phyloP scores from a whole-genome alignment of 2,888 invertebrate genomes.

The Clunio marinus region DNA sequence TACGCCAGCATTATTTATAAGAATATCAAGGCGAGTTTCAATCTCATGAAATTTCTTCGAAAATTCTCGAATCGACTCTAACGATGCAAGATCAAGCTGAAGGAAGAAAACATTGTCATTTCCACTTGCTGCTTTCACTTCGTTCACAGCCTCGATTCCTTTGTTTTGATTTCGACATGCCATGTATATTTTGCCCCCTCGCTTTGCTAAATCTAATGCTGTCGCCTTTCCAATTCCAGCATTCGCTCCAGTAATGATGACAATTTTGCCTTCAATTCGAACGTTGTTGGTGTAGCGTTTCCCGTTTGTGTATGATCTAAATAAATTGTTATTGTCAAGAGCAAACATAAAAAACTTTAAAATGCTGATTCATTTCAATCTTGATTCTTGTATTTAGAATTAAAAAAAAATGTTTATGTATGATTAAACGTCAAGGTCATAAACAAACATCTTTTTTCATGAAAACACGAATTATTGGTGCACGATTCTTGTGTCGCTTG shows the following conservation, averaged over 20 bases:
- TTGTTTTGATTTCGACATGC: conserved; percentile 74
- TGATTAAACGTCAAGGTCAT: too few relatives aligned
- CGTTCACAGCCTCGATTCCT: conserved; percentile 65
- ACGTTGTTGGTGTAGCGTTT: conserved; percentile 51
- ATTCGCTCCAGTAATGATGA: conserved; percentile 65
- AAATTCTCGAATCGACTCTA: conserved; percentile 65
- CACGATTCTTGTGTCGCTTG: too few relatives aligned
- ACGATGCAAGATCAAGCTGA: conserved; percentile 70
- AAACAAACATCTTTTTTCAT: too few relatives aligned
- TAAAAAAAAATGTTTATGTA: too few relatives aligned
- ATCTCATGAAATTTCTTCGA: conserved; percentile 58
- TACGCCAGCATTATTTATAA: conserved; percentile 79
- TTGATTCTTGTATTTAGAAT: too few relatives aligned
- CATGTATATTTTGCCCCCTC: conserved; percentile 79
- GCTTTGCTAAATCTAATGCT: conserved; percentile 63
- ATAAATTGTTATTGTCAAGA: too few relatives aligned
- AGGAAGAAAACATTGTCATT: conserved; percentile 73
- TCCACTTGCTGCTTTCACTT: conserved; percentile 63
- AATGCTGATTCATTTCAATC: too few relatives aligned
- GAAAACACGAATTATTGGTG: too few relatives aligned
- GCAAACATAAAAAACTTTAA: too few relatives aligned
- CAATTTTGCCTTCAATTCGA: conserved; percentile 60
- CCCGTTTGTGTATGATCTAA: background rate
- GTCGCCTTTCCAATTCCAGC: conserved; percentile 74
- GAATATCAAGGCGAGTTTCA: conserved; percentile 61